Conservation (phyloP, 2,797 vertebrate genomes). For the Platalea minor region DNA sequence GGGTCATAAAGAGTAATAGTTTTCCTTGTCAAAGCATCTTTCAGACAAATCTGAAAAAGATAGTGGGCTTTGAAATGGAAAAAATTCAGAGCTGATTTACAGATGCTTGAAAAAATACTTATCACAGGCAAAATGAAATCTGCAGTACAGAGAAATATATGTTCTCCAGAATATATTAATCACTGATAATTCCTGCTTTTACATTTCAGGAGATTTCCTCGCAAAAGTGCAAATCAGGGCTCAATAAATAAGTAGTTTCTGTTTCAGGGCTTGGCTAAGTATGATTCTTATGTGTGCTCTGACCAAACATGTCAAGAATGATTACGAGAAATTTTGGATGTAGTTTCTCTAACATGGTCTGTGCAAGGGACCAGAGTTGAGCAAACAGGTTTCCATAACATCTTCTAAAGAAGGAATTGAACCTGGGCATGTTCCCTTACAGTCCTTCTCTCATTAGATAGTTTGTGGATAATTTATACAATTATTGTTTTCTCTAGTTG, state of each 20-base stretch:
- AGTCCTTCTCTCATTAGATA: neutral
- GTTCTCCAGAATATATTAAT: neutral
- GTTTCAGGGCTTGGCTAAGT: neutral
- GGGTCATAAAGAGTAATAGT: conserved; percentile 49
- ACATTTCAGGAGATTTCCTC: neutral
- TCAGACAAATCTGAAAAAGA: conserved; percentile 28
- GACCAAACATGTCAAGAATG: rapidly evolving
- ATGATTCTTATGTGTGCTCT: neutral
- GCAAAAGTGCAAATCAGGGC: neutral
- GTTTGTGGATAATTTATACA: neutral
- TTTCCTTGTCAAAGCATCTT: conserved; percentile 27
- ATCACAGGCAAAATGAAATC: neutral
- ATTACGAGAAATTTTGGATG: neutral
- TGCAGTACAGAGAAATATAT: neutral
- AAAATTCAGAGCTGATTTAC: conserved; percentile 2
- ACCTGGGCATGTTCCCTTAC: neutral
- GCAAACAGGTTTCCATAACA: neutral
- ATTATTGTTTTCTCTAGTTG: neutral
- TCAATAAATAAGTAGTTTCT: neutral
- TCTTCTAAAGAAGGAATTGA: neutral
- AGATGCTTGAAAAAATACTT: neutral
- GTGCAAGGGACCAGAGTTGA: neutral
- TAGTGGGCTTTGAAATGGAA: conserved; percentile 22
- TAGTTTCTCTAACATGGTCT: neutral
- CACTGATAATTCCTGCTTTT: neutral